These are phyloP conservation scores for Ceratosolen solmsi DNA, from an alignment of 1,140 invertebrate genomes.

Conservation along the genomic window DNA sequence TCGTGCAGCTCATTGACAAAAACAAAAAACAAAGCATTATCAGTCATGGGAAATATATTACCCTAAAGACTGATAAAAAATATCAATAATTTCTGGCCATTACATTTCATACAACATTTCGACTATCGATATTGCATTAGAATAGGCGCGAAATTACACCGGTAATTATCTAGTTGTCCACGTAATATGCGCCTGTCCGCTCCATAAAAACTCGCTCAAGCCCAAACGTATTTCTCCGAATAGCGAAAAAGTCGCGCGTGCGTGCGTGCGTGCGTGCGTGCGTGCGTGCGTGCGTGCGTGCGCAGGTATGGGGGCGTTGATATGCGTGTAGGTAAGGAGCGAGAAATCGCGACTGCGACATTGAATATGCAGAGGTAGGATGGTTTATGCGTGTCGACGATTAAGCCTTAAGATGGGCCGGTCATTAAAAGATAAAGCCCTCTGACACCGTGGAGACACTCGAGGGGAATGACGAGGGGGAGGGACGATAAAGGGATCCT, in stretches of 20 bases:
- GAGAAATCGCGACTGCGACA: constrained; percentile 57
- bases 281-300: not conserved
- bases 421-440: constrained; percentile 72
- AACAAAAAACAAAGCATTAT: no score
- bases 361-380: constrained; percentile 71
- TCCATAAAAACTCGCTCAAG: not conserved
- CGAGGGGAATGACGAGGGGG: constrained; percentile 27
- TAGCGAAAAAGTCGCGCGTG: not conserved
- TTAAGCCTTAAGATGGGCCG: constrained; percentile 71
- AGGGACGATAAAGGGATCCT: constrained; percentile 58
- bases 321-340: not conserved
- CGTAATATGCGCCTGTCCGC: no score
- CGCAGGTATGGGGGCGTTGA: not conserved
- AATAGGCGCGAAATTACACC: no score
- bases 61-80: no score
- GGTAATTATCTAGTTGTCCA: no score
- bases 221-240: constrained; percentile 18
- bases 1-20: no score
- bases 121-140: no score
- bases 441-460: constrained; percentile 68
- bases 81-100: no score
- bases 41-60: no score
- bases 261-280: not conserved
- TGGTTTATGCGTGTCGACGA: constrained; percentile 73
- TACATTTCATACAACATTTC: no score